Conservation (phyloP, 2,113 vertebrate species). For the Cryptomyrus ogoouensis region DNA sequence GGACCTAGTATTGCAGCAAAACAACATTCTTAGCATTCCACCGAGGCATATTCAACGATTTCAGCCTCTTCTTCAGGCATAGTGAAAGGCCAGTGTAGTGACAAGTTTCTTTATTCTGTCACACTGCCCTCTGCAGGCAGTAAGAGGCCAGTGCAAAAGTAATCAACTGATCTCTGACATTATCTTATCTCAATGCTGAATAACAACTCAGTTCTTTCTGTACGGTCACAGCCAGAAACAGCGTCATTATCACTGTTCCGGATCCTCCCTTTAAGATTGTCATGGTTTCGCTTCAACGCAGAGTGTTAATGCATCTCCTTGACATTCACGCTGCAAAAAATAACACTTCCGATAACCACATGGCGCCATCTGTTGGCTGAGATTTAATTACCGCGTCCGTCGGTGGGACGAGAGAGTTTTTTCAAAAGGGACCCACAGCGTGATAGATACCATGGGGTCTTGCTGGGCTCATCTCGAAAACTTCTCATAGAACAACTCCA, state of each 20-base stretch:
- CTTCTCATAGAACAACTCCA: background rate
- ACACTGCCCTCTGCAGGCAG: conserved; percentile 31
- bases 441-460: background rate
- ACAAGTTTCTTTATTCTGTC: conserved; percentile 20
- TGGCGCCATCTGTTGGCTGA: conserved; percentile 54
- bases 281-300: conserved; percentile 14
- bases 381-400: background rate
- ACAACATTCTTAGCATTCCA: conserved; percentile 14
- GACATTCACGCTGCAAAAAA: background rate
- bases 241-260: conserved; percentile 35
- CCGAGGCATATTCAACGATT: background rate
- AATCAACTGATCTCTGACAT: conserved; percentile 45
- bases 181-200: conserved; percentile 41
- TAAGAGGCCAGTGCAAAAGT: conserved; percentile 38
- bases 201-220: conserved; percentile 37
- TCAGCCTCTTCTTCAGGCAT: background rate
- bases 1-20: conserved; percentile 18
- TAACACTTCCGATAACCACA: conserved; percentile 36
- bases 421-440: background rate
- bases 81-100: conserved; percentile 16
- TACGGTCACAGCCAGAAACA: conserved; percentile 19
- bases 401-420: background rate
- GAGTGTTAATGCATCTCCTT: conserved; percentile 12
- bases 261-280: conserved; percentile 22
- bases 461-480: background rate